phyloP scores from a whole-genome alignment of 2,888 invertebrate genomes.

The Bruchidius siliquastri region DNA sequence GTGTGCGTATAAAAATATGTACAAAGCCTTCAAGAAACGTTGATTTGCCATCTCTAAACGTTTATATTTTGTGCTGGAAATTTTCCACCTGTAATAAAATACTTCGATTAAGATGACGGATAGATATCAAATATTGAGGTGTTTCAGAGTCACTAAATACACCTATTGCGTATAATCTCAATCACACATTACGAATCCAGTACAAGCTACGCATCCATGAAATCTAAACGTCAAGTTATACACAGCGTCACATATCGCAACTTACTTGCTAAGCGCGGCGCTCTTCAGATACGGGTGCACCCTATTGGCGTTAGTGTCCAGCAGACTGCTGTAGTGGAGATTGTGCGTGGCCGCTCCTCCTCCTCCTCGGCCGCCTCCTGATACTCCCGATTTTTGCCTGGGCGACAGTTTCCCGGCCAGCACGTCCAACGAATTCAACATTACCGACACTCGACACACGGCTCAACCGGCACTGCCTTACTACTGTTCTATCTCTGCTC shows the following conservation, averaged over 20 bases:
- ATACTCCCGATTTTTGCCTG: conserved; percentile 50
- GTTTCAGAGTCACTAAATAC: too few relatives aligned
- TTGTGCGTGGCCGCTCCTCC: conserved; percentile 26
- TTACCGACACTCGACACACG: conserved; percentile 47
- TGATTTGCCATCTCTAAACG: too few relatives aligned
- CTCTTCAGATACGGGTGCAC: conserved; percentile 55
- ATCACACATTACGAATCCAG: too few relatives aligned
- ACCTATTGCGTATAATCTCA: too few relatives aligned
- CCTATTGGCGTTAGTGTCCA: conserved; percentile 67
- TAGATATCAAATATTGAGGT: too few relatives aligned
- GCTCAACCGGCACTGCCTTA: conserved; percentile 30
- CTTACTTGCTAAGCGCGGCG: conserved; percentile 32
- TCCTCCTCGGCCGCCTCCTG: conserved; percentile 16
- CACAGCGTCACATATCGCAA: conserved; percentile 1
- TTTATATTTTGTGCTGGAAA: too few relatives aligned
- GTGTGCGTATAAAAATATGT: too few relatives aligned
- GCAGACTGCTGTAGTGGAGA: conserved; percentile 45
- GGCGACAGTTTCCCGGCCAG: conserved; percentile 88
- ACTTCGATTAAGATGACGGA: too few relatives aligned
- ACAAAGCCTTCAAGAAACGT: too few relatives aligned
- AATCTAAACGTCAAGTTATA: too few relatives aligned
- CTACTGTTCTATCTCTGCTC: conserved; percentile 22
- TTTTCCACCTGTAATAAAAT: too few relatives aligned
- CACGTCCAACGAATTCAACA: conserved; percentile 84
- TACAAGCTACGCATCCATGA: too few relatives aligned